Base-by-base conservation (phyloP, 2,113 vertebrate species). In the Lophius piscatorius region DNA sequence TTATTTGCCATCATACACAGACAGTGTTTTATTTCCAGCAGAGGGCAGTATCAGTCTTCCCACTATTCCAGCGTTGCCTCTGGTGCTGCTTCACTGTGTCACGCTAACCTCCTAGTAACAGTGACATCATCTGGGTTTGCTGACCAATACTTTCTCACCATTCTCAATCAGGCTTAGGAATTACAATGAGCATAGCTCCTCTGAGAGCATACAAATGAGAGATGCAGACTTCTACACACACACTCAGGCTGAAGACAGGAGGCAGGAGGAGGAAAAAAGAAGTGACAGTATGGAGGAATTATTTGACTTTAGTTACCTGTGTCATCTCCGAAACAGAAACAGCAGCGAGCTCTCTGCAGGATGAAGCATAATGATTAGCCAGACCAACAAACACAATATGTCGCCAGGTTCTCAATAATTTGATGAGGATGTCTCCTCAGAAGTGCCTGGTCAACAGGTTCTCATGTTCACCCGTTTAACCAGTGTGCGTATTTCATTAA, bases 311-410 rank as follows among this genome's bases (percentile, higher is more conserved):
- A 26, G 84, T 92, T 87, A 98, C 97, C 95, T 0, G 91, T 90
- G 84, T 90, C 90, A 0, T 94, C 90, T 14, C 76, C 51, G 0
- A 92, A 97, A 85, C 97, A 98, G 88, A 98, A 99, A 73, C 94
- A 99, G 83, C 96, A 99, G 44, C 95, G 95, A 52, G 96, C 95
- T 67, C 96, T 92, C 96, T 99, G 87, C 10, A 70, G 73, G 74
- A 23, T 59, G 55, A 59, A 51, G 50, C 9, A 73, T 11, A 26
- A 9, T 45, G 9, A 58, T 78, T 63, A 74, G 13, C 34, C 23
- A 26, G 39, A 21, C 50, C 23, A 1, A 55, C 11, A 58, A 14
- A 38, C 2, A 23, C 38, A 21, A 20, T 4, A 26, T 34, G 9
- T 46, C 26, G 24, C 34, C 24, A 5, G 18, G 12, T 39, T 10